phyloP scores from a whole-genome alignment of 2,888 invertebrate species.

The Bhutanitis thaidina region DNA sequence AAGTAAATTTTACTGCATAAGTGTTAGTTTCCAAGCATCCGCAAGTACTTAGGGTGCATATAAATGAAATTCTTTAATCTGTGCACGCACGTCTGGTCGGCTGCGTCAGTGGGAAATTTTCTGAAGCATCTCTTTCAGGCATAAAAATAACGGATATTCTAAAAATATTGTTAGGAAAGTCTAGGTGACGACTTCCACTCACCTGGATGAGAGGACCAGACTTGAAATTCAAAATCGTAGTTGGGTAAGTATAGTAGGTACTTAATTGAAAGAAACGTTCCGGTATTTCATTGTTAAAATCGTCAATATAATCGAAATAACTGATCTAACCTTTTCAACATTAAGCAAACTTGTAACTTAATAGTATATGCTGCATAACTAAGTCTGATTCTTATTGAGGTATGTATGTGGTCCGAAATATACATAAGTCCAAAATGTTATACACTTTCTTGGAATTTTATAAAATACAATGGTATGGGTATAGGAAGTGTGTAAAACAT shows the following conservation, averaged over 20 bases:
- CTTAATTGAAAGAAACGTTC: too few relatives aligned
- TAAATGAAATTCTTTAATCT: slow-evolving; percentile 17
- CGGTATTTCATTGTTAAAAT: too few relatives aligned
- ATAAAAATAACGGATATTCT: slow-evolving; percentile 4
- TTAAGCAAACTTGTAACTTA: too few relatives aligned
- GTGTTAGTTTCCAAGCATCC: not conserved
- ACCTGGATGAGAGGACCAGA: not conserved
- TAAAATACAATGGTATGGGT: too few relatives aligned
- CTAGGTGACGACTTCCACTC: not conserved
- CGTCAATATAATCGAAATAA: too few relatives aligned
- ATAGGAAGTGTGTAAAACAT: too few relatives aligned
- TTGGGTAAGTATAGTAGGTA: not conserved
- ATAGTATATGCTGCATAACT: too few relatives aligned
- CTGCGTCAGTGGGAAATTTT: slow-evolving; percentile 17
- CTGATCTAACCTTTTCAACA: too few relatives aligned
- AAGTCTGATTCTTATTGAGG: too few relatives aligned
- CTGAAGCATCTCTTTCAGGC: slow-evolving; percentile 4
- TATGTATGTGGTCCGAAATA: too few relatives aligned
- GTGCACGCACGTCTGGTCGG: slow-evolving; percentile 3
- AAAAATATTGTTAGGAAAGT: not conserved
- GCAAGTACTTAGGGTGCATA: slow-evolving; percentile 14
- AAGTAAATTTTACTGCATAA: not conserved
- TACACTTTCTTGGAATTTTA: too few relatives aligned
- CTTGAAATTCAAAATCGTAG: not conserved
- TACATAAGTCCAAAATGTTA: too few relatives aligned